Base-by-base conservation (phyloP, 2,888 invertebrate species). In the Brenthis hecate region DNA sequence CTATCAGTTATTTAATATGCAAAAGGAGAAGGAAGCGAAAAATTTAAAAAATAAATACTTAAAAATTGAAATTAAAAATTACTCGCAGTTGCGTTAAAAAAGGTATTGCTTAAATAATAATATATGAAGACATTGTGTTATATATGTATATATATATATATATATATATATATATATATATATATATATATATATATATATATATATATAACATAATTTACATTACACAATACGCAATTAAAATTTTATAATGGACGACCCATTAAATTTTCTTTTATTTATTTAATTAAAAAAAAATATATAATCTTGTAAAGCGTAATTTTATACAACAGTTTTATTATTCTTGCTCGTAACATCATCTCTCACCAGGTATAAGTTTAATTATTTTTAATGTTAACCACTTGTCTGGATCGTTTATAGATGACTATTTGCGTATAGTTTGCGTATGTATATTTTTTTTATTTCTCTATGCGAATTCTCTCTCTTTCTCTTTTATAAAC, bases 321-420 rank as follows among this genome's bases (percentile, higher is more conserved):
- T 62, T 62, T 3, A 54, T 54, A 43, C 62, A 54, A 53, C 36
- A 60, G 60, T 62, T 62, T 54, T 62, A 62, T 43, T 23, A 36
- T 53, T 13, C 43, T 62, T 19, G 36, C 36, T 62, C 54, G 53
- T 54, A 53, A 62, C 36, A 43, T 62, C 43, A 43, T 62, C 16
- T 62, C 36, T 53, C 62, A 36, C 16, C 62, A 53, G 36, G 19
- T 8, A 62, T 62, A 53, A 50, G 28, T 23, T 48, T 61, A 50
- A 62, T 62, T 62, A 62, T 53, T 53, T 43, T 53, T 62, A 36
- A 36, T 36, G 36, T 62, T 36, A 53, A 61, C 19, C 16, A 62
- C 53, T 36, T 36, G 53, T 32, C 53, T 16, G 8, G 32, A 50
- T 28, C 53, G 16, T 43, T 53, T 36, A 19, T n/a, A n/a, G n/a